Percentiles rank a stretch among this genome's conserved stretches.
Evolutionary conservation across 1,140 invertebrate genomes (phyloP).

Genomic region (Drosophila funebris): DNA sequence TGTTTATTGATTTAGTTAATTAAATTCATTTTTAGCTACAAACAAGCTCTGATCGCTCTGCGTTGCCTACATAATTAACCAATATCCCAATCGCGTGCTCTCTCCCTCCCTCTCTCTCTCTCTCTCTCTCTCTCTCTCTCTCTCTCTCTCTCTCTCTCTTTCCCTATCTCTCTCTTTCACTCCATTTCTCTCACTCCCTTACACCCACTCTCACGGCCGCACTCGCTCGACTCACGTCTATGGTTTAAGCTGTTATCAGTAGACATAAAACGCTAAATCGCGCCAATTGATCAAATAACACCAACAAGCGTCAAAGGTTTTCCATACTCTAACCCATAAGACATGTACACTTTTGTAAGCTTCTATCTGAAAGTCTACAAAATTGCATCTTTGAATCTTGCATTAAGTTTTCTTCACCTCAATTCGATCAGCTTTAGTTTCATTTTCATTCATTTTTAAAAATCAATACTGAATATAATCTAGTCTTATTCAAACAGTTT

Average conservation of each 20-base stretch:
- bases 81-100: slow-evolving; percentile 4
- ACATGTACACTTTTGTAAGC: background rate
- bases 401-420: no score
- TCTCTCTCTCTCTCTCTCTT: background rate
- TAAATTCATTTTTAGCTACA: slow-evolving; percentile 55
- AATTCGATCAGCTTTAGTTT: no score
- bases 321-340: background rate
- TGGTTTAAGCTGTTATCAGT: slow-evolving; percentile 16
- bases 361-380: no score
- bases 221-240: background rate
- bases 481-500: no score
- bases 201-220: background rate
- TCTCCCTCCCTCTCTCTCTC: background rate
- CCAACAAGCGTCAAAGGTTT: slow-evolving; percentile 3
- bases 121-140: background rate
- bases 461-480: no score
- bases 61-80: slow-evolving; percentile 51
- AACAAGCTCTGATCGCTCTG: slow-evolving; percentile 35
- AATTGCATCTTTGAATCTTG: no score
- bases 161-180: no score
- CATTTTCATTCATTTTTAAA: no score
- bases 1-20: slow-evolving; percentile 70
- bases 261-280: slow-evolving; percentile 31
- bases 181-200: no score
- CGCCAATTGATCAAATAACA: slow-evolving; percentile 47